Percentiles rank a stretch among this genome's conserved stretches.
Conservation (phyloP, 64 coral and sea anemone genomes). For the Acropora tenuis region DNA sequence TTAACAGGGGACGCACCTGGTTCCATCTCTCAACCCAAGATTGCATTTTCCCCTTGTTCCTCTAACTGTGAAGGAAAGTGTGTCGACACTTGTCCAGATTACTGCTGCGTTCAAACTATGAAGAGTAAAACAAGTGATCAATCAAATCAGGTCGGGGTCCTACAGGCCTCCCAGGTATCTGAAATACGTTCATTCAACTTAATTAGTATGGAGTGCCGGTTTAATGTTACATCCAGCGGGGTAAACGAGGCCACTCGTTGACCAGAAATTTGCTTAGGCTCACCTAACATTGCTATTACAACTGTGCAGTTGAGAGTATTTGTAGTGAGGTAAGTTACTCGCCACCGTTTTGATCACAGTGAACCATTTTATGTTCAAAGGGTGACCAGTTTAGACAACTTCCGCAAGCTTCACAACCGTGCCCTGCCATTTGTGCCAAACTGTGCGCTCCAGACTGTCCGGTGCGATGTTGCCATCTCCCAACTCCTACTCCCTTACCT, state of each 20-base stretch:
- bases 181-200: not conserved
- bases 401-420: slow-evolving; percentile 7
- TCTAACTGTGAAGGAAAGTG: slow-evolving; percentile 42
- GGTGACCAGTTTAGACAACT: not conserved
- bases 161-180: not conserved
- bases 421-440: slow-evolving; percentile 50
- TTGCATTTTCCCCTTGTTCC: slow-evolving; percentile 31
- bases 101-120: slow-evolving; percentile 49
- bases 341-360: not conserved
- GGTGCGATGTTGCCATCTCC: slow-evolving; percentile 38
- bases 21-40: slow-evolving; percentile 18
- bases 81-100: slow-evolving; percentile 56
- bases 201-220: no score
- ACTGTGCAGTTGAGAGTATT: no score
- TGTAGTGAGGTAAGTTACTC: no score
- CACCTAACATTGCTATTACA: no score
- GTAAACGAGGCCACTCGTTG: no score
- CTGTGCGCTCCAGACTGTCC: slow-evolving; percentile 60
- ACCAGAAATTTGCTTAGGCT: no score
- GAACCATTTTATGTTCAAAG: not conserved
- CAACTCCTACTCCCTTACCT: not conserved
- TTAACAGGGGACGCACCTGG: slow-evolving; percentile 59
- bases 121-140: not conserved
- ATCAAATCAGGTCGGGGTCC: not conserved
- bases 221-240: no score